Conservation (phyloP, 2,888 invertebrate species). For the Drosophila mayaguana region DNA sequence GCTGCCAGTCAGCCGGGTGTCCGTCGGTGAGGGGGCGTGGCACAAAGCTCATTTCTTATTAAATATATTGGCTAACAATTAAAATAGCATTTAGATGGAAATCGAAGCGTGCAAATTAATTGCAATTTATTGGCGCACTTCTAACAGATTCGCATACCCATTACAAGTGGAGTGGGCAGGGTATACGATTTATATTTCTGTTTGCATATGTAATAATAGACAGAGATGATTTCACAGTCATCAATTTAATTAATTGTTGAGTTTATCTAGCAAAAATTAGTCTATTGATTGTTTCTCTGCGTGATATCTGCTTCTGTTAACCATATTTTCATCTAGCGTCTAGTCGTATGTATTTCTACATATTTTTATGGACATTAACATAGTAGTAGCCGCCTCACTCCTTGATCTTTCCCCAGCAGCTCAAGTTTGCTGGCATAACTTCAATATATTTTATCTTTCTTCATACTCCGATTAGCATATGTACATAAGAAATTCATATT, state of each 20-base stretch:
- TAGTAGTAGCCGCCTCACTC: too few species aligned
- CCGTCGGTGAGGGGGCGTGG: neutral
- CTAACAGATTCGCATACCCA: constrained; percentile 5
- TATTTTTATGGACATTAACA: too few species aligned
- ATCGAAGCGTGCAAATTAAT: constrained; percentile 56
- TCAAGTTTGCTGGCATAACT: too few species aligned
- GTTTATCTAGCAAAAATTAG: neutral
- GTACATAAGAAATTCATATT: too few species aligned
- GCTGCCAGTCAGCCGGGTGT: constrained; percentile 20
- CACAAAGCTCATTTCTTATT: constrained; percentile 30
- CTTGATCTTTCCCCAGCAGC: too few species aligned
- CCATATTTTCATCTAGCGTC: too few species aligned
- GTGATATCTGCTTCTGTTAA: neutral
- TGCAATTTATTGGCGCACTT: constrained; percentile 51
- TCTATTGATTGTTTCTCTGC: neutral
- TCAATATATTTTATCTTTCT: too few species aligned
- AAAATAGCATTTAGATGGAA: constrained; percentile 69
- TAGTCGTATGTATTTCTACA: too few species aligned
- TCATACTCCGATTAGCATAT: too few species aligned
- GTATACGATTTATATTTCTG: neutral
- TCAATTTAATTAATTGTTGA: neutral
- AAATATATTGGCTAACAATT: constrained; percentile 61
- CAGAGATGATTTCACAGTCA: neutral
- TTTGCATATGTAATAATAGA: neutral
- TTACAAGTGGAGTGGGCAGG: neutral